Base-by-base conservation (phyloP, 1,140 invertebrate species). In the Dendroctonus valens region DNA sequence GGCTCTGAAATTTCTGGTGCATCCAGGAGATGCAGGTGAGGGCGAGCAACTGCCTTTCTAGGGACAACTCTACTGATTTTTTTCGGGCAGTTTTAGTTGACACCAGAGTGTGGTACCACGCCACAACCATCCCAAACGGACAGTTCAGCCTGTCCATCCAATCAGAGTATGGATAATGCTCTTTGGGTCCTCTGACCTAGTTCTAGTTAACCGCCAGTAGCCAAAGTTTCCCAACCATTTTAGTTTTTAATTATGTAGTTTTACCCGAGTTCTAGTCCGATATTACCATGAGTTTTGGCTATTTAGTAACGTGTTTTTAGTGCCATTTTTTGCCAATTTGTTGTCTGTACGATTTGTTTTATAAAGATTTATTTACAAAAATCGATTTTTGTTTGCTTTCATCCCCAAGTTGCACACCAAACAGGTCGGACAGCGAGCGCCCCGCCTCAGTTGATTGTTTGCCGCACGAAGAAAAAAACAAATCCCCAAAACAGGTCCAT, bases 41-140 rank as follows among this genome's bases (percentile, higher is more conserved):
- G 81, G 15, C 48, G 52, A 39, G 6, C 59, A 38, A 48, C 4
- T 7, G 46, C 7, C 49, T n/a, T 46, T 11, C 12, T 9, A 46
- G 8, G 12, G 8, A 46, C 8, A 46, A 37, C 11, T 49, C 5
- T 11, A 11, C 7, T 26, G n/a, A 39, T 26, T 26, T 26, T 26
- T 57, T 57, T 57, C 41, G 84, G 85, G 68, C 84, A 87, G 87
- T 94, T 63, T 79, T 94, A 50, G 78, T 97, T 65, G 94, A 97
- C 78, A 96, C 94, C 0, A 87, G 95, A 74, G 85, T 91, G 65
- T 97, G 95, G 94, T 97, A 94, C 79, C 94, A 97, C 81, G 86
- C 89, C 41, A 97, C 94, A 44, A 83, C 82, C 61, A 91, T 96
- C 52, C 84, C 91, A 51, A 89, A 91, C 60, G 85, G 88, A n/a